phyloP scores from a whole-genome alignment of 1,140 invertebrate genomes.

The Bathynomus jamesi region DNA sequence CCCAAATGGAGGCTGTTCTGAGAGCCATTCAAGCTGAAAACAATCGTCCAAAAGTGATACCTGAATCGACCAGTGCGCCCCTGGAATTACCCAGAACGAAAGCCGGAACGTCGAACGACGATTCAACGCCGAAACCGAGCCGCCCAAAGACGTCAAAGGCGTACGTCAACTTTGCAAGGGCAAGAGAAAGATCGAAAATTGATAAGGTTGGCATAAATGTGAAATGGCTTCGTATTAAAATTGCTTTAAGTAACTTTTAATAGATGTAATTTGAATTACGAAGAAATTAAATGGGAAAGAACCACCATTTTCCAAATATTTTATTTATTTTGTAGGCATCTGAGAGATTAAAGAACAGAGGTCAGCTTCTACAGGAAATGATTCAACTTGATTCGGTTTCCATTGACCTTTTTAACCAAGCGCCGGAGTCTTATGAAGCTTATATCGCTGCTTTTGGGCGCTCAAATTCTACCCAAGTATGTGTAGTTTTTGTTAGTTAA shows the following conservation, averaged over 20 bases:
- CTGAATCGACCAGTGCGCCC: background rate
- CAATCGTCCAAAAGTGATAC: background rate
- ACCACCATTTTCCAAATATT: background rate
- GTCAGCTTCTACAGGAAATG: slow-evolving; percentile 4
- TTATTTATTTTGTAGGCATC: background rate
- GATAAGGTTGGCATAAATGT: background rate
- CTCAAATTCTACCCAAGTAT: slow-evolving; percentile 11
- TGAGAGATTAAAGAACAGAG: slow-evolving; percentile 2
- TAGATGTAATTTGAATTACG: too few species aligned
- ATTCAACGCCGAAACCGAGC: background rate
- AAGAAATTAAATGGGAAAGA: too few species aligned
- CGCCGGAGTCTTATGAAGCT: slow-evolving; percentile 10
- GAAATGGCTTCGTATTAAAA: too few species aligned
- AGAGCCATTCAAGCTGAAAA: background rate
- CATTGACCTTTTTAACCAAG: slow-evolving; percentile 6
- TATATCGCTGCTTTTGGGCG: slow-evolving; percentile 13
- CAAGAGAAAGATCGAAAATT: background rate
- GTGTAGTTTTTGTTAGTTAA: background rate
- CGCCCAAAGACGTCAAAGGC: background rate
- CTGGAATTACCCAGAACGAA: background rate
- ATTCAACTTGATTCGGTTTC: slow-evolving; percentile 11
- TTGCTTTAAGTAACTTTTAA: too few species aligned
- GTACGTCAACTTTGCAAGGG: background rate
- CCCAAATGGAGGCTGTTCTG: background rate
- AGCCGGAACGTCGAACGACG: background rate